Percentiles rank a stretch among this genome's conserved stretches.
Evolutionary conservation across 2,113 vertebrate genomes (phyloP).

Genomic region (Petroica traversi): DNA sequence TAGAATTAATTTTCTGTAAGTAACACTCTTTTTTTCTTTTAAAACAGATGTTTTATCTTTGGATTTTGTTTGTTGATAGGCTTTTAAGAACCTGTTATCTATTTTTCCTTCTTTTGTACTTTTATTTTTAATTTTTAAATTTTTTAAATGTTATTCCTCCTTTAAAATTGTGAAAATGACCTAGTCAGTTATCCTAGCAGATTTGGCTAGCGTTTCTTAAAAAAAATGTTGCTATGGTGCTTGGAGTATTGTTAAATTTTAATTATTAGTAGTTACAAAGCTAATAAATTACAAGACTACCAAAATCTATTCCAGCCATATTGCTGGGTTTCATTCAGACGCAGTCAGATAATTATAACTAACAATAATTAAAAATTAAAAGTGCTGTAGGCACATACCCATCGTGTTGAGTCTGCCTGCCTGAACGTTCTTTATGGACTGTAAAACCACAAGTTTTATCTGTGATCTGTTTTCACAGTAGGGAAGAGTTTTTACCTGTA

Average conservation of each 20-base stretch:
- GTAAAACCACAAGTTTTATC: background rate
- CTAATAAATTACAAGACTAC: slow-evolving; percentile 67
- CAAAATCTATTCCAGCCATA: slow-evolving; percentile 63
- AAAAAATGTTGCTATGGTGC: slow-evolving; percentile 29
- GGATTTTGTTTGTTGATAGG: background rate
- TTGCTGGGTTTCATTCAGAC: slow-evolving; percentile 65
- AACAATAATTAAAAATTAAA: slow-evolving; percentile 81
- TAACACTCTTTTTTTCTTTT: background rate
- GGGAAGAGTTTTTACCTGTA: background rate
- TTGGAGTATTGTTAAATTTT: slow-evolving; percentile 56
- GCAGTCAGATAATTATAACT: slow-evolving; percentile 79
- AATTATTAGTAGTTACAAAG: slow-evolving; percentile 70
- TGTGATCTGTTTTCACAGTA: background rate
- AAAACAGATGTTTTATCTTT: background rate
- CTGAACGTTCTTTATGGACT: slow-evolving; percentile 51
- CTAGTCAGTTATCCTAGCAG: background rate
- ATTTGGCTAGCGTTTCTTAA: slow-evolving; percentile 4
- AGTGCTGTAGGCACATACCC: slow-evolving; percentile 78
- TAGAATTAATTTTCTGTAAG: background rate
- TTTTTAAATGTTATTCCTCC: background rate
- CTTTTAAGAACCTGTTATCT: background rate
- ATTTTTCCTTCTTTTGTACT: background rate
- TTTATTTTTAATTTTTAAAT: background rate
- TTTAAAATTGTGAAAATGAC: background rate
- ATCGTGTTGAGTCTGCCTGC: slow-evolving; percentile 72